Percentiles rank a stretch among this genome's conserved stretches.
phyloP scores from a whole-genome alignment of 2,888 invertebrate species.

The Cheilosia vulpina region DNA sequence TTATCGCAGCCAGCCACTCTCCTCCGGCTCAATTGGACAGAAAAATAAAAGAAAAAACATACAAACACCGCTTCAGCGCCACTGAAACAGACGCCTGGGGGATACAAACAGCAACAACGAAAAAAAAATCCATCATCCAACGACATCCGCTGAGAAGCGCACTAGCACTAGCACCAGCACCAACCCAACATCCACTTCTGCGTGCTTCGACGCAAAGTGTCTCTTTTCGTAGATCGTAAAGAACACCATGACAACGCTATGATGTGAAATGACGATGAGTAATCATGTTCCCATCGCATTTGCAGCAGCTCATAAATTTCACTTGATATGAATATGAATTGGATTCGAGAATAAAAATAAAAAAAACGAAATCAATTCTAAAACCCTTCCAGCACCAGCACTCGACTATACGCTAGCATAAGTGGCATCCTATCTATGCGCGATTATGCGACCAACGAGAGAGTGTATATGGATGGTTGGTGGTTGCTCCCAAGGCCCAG shows the following conservation, averaged over 20 bases:
- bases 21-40: conserved; percentile 40
- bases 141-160: conserved; percentile 63
- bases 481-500: conserved; percentile 1
- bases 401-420: conserved; percentile 30
- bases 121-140: conserved; percentile 47
- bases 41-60: conserved; percentile 1
- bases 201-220: conserved; percentile 54
- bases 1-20: conserved; percentile 33
- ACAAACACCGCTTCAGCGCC: conserved; percentile 52
- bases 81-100: conserved; percentile 46
- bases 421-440: conserved; percentile 41
- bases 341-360: conserved; percentile 35
- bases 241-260: conserved; percentile 57
- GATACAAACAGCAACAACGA: neutral
- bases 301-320: conserved; percentile 74
- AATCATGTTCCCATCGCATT: conserved; percentile 75
- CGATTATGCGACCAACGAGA: conserved; percentile 56
- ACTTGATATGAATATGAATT: conserved; percentile 65
- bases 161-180: neutral
- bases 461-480: conserved; percentile 9
- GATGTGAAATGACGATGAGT: conserved; percentile 63
- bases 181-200: conserved; percentile 23
- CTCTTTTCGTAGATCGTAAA: conserved; percentile 74
- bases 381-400: conserved; percentile 30
- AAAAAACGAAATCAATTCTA: conserved; percentile 23